phyloP scores from a whole-genome alignment of 2,797 vertebrate species.

The Lophius americanus region DNA sequence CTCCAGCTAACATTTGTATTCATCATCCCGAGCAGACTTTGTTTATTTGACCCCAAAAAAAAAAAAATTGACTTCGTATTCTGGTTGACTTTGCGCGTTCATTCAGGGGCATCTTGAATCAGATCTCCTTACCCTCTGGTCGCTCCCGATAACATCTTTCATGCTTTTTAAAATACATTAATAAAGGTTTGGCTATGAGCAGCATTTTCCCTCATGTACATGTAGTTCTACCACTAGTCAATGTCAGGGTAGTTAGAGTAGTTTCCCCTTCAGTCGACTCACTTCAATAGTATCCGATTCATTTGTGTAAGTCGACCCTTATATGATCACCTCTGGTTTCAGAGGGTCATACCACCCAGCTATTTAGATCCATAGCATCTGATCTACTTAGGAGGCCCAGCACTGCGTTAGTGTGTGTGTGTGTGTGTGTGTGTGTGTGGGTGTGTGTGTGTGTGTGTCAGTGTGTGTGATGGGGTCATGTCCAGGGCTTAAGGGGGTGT shows the following conservation, averaged over 20 bases:
- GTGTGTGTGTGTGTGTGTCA: conserved; percentile 38
- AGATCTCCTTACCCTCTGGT: no score
- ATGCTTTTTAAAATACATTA: background rate
- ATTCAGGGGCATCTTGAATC: no score
- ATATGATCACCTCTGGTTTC: conserved; percentile 30
- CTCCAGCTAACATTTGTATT: no score
- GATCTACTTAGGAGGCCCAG: conserved; percentile 74
- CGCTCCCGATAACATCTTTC: background rate
- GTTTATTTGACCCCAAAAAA: background rate
- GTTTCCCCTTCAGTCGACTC: background rate
- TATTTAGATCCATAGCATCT: conserved; percentile 77
- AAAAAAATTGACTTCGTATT: background rate
- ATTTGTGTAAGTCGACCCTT: conserved; percentile 31
- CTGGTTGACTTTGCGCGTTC: background rate
- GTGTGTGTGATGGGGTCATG: conserved; percentile 70
- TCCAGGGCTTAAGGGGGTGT: conserved; percentile 57
- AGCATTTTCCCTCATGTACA: no score
- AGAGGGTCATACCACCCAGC: conserved; percentile 66
- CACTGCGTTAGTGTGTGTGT: conserved; percentile 34
- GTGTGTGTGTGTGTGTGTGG: conserved; percentile 39
- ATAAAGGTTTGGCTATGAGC: background rate
- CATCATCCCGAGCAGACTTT: no score
- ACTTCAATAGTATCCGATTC: conserved; percentile 23
- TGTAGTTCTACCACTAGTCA: no score
- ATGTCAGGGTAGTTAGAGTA: background rate